Evolutionary conservation across 2,888 invertebrate species (phyloP), one percentile per base, ranked within the genome.

Genomic region (Folsomia manolachei): DNA sequence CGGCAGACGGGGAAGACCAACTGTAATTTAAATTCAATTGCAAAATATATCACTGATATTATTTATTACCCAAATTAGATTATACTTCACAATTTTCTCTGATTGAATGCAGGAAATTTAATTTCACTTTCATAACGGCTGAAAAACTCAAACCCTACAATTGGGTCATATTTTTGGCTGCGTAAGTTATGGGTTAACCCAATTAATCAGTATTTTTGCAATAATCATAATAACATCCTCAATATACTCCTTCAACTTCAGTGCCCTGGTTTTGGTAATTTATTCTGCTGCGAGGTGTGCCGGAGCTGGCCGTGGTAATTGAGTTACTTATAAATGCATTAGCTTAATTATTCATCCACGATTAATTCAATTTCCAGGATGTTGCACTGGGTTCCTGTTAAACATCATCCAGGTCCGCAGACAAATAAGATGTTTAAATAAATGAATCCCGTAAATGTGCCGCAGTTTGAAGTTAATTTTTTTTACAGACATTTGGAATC

Each of bases 81-180:
- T n/a, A n/a, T n/a, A n/a, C n/a, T n/a, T n/a, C 4, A 14, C 4
- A 25, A 25, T 11, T 63, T 63, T 52, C 39, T 19, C 19, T 64
- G n/a, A 64, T n/a, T 27, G 18, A 63, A 63, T 25, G 2, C 24
- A 73, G 73, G 62, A 72, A 71, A 18, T 75, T 75, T 56, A 65
- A 75, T 11, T 67, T 72, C 27, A 71, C 69, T 9, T 75, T 72
- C 25, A 64, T 75, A 7, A 70, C 70, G 1, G 27, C 70, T 2
- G 65, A 71, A 51, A 61, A 74, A 14, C 21, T 76, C n/a, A 71
- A 71, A 24, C 74, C 74, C 1, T 74, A 76, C 70, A 76, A 71
- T 60, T 77, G 76, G 76, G 27, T 73, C 24, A 75, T 75, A 26
- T 75, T 77, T 66, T 27, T 75, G 25, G 71, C 74, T 25, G 64